Evolutionary conservation across 2,797 vertebrate species (phyloP).

Genomic region (Neosalanx taihuensis): DNA sequence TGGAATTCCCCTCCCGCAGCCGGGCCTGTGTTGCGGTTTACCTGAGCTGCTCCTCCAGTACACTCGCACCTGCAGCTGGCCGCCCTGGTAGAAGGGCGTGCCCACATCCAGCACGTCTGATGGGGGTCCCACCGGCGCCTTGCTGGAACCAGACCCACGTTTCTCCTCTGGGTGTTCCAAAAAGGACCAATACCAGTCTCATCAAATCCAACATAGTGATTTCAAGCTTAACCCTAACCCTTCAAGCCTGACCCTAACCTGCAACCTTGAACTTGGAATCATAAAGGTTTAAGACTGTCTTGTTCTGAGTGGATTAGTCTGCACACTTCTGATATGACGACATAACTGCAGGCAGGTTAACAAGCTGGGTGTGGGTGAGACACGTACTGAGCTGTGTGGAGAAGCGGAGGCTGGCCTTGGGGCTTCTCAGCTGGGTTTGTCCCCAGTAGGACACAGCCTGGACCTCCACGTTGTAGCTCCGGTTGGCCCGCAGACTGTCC

Average conservation of each 20-base stretch:
- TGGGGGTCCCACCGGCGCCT: slow-evolving; percentile 58
- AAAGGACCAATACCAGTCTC: background rate
- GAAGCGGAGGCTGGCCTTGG: slow-evolving; percentile 80
- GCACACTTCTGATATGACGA: too few relatives aligned
- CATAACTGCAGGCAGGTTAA: too few relatives aligned
- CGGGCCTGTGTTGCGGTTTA: slow-evolving; percentile 36
- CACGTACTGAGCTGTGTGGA: slow-evolving; percentile 73
- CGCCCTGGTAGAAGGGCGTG: slow-evolving; percentile 86
- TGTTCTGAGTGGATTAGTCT: too few relatives aligned
- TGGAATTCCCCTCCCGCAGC: background rate
- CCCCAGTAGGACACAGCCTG: slow-evolving; percentile 89
- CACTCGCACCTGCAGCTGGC: slow-evolving; percentile 83
- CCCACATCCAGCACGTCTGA: slow-evolving; percentile 80
- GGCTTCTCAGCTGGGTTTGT: slow-evolving; percentile 82
- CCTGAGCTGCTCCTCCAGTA: slow-evolving; percentile 88
- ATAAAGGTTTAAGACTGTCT: too few relatives aligned
- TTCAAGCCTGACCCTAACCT: background rate
- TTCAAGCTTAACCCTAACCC: background rate
- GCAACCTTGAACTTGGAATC: background rate
- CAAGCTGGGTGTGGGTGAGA: background rate
- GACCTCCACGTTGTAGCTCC: slow-evolving; percentile 83
- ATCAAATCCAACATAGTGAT: background rate
- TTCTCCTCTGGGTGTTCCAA: background rate
- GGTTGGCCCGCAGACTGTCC: slow-evolving; percentile 79
- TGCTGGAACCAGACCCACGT: slow-evolving; percentile 18